Evolutionary conservation across 2,888 invertebrate genomes (phyloP).

Genomic region (Scaptomyza flava): DNA sequence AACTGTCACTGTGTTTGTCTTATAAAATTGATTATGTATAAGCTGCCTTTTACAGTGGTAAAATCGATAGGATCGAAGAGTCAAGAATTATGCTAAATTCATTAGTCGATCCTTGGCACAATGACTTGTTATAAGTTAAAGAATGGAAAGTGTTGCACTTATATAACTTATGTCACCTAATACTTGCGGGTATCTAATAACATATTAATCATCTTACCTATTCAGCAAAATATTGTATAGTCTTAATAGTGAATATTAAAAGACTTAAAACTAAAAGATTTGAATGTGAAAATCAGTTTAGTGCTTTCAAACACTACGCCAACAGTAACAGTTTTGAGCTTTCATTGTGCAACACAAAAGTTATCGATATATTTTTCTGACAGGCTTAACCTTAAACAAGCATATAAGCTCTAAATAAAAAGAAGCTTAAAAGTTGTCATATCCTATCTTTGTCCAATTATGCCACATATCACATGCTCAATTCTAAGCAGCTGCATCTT

Average conservation of each 20-base stretch:
- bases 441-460: conserved; percentile 13
- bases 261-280: too few relatives aligned
- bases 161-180: too few relatives aligned
- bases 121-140: not conserved
- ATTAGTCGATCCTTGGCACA: too few relatives aligned
- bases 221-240: too few relatives aligned
- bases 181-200: too few relatives aligned
- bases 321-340: not conserved
- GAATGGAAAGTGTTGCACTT: not conserved
- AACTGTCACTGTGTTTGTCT: conserved; percentile 3
- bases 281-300: not conserved
- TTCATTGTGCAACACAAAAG: not conserved
- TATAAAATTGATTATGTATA: conserved; percentile 13
- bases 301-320: not conserved
- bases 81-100: not conserved
- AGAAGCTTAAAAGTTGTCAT: not conserved
- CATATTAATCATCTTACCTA: too few relatives aligned
- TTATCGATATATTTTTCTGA: not conserved
- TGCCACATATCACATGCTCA: conserved; percentile 6
- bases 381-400: not conserved
- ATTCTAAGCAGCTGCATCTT: conserved; percentile 29
- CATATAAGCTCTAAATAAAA: conserved; percentile 3
- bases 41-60: too few relatives aligned
- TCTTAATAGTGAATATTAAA: too few relatives aligned
- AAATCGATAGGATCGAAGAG: not conserved